Conservation (phyloP, 64 coral and sea anemone species). For the Hydrozoanthus tunicans region DNA sequence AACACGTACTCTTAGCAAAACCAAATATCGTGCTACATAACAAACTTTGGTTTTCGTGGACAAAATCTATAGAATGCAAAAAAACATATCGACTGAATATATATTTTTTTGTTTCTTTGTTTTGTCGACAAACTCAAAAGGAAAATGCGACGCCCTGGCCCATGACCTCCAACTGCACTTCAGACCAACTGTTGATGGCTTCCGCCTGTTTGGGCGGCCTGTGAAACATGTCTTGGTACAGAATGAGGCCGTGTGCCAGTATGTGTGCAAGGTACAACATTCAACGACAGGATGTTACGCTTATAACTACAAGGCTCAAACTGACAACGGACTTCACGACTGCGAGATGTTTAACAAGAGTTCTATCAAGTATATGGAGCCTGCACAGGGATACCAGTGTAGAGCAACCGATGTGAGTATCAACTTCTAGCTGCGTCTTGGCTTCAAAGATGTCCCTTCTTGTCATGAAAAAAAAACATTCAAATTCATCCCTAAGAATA, state of each 20-base stretch:
- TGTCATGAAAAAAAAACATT: background rate
- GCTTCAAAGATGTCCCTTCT: background rate
- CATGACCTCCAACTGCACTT: background rate
- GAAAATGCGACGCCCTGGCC: background rate
- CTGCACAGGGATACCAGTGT: background rate
- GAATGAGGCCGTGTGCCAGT: slow-evolving; percentile 18
- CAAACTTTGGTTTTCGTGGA: too few relatives aligned
- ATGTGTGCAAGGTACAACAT: slow-evolving; percentile 9
- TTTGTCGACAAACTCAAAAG: background rate
- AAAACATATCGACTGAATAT: too few relatives aligned
- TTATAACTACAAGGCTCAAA: slow-evolving; percentile 1
- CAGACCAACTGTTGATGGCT: background rate
- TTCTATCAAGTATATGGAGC: background rate
- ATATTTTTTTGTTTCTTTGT: too few relatives aligned
- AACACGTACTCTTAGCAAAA: too few relatives aligned
- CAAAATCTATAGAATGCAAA: too few relatives aligned
- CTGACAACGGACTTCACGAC: background rate
- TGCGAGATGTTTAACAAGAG: background rate
- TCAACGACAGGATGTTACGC: background rate
- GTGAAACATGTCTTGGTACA: background rate
- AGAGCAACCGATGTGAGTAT: background rate
- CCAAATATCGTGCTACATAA: too few relatives aligned
- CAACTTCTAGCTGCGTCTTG: background rate
- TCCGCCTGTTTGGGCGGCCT: background rate
- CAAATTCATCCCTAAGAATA: background rate